phyloP scores from a whole-genome alignment of 2,113 vertebrate genomes.

The Suncus etruscus region DNA sequence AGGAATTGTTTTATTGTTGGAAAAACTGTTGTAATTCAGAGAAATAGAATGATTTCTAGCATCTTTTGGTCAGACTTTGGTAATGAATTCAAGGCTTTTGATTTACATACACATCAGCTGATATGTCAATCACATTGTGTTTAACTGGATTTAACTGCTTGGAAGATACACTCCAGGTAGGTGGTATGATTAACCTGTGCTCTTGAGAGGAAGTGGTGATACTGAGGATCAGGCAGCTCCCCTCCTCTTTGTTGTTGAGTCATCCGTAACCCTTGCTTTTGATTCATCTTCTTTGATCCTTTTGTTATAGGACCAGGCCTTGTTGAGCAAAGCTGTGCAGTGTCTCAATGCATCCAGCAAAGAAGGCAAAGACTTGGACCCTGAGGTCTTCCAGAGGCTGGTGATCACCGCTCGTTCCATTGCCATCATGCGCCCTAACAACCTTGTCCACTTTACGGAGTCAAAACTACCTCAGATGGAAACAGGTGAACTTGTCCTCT shows the following conservation, averaged over 20 bases:
- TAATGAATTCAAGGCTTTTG: neutral
- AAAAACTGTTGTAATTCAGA: neutral
- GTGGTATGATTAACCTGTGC: neutral
- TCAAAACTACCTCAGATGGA: constrained; percentile 91
- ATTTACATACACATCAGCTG: neutral
- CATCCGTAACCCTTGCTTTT: neutral
- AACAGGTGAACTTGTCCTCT: constrained; percentile 88
- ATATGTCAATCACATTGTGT: neutral
- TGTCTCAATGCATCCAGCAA: constrained; percentile 93
- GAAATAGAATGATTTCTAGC: neutral
- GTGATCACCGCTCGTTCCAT: constrained; percentile 98
- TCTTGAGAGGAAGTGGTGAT: neutral
- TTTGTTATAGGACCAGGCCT: constrained; percentile 93
- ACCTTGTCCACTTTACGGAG: constrained; percentile 98
- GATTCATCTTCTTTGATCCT: constrained; percentile 11
- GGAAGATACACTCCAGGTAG: neutral
- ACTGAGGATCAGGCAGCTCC: neutral
- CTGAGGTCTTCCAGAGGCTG: constrained; percentile 97
- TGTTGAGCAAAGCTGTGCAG: constrained; percentile 97
- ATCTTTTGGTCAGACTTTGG: neutral
- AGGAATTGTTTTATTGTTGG: neutral
- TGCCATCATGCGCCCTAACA: constrained; percentile 98
- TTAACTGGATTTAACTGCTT: neutral
- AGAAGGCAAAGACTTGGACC: constrained; percentile 96
- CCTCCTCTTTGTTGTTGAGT: neutral